Evolutionary conservation across 2,113 vertebrate species (phyloP), one percentile per base, ranked within the genome.

Genomic region (Chloropsis cyanopogon): DNA sequence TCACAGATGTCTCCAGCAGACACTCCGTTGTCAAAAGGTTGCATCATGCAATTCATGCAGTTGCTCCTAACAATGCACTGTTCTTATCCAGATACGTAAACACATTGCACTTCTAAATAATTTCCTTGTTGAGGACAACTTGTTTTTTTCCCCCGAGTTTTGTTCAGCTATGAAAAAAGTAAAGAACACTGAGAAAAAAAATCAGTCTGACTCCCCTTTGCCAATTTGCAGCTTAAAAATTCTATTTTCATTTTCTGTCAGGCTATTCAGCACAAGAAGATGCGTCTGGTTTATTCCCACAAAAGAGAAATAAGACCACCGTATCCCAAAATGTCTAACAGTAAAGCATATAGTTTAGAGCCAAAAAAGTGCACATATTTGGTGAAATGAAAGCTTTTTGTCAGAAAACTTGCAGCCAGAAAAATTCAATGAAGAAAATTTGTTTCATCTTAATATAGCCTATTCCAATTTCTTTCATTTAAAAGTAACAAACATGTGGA

Each of bases 1-100:
- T 98, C 98, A 98, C 98, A 98, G 98, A 98, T 98, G 96, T 98
- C 98, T 98, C 98, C 98, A 98, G 98, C 98, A 99, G 98, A 99
- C 98, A 98, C 98, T 97, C 94, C 39, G 97, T 98, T 99, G 98
- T 99, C 98, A 98, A 98, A 98, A 98, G 98, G 98, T 96, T 98
- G 97, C 97, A 97, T 98, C 98, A 98, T 97, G 97, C 97, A 94
- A 98, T 98, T 97, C 97, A 95, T 97, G 97, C 97, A 98, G 97
- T 97, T 75, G 64, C 96, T 94, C 88, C 96, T 97, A 98, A 98
- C 98, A 99, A 98, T 98, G 98, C 97, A 81, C 90, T 93, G 96
- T 96, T 97, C 96, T 97, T 92, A 94, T 23, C 96, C 96, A 98
- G 96, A 98, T 96, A 97, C 86, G 2, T 80, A 98, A 97, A 97